Conservation (phyloP, 1,140 invertebrate genomes). For the Pentalonia nigronervosa region DNA sequence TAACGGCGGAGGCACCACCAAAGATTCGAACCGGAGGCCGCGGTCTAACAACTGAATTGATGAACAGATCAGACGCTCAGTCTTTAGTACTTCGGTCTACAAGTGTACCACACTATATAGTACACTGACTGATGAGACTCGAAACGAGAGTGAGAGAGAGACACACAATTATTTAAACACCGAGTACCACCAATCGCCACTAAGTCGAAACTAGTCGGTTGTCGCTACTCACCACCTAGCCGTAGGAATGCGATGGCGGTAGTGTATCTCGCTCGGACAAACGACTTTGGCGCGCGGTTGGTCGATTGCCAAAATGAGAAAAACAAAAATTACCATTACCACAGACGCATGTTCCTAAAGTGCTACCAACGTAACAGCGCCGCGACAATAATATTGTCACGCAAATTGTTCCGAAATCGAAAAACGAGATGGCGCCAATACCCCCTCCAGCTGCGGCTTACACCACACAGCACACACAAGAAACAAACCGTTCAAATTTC, state of each 20-base stretch:
- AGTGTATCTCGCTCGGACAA: background rate
- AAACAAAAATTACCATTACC: background rate
- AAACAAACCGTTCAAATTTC: too few relatives aligned
- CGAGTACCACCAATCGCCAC: too few relatives aligned
- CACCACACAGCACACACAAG: too few relatives aligned
- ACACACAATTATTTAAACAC: too few relatives aligned
- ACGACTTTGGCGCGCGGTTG: background rate
- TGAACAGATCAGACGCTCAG: background rate
- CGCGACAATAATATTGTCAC: background rate
- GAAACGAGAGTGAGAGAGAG: too few relatives aligned
- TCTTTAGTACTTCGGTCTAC: too few relatives aligned
- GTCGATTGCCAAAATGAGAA: constrained; percentile 17
- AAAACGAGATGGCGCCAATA: background rate
- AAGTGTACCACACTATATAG: too few relatives aligned
- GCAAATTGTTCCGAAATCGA: background rate
- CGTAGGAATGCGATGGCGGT: background rate
- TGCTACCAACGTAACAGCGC: background rate
- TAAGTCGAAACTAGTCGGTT: too few relatives aligned
- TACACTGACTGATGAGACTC: too few relatives aligned
- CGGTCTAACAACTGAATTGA: background rate
- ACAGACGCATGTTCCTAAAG: background rate
- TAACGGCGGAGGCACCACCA: background rate
- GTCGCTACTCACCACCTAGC: too few relatives aligned
- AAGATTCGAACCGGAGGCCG: background rate
- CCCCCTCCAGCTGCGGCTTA: too few relatives aligned